phyloP scores from a whole-genome alignment of 2,888 invertebrate genomes.

The Platycheirus albimanus region DNA sequence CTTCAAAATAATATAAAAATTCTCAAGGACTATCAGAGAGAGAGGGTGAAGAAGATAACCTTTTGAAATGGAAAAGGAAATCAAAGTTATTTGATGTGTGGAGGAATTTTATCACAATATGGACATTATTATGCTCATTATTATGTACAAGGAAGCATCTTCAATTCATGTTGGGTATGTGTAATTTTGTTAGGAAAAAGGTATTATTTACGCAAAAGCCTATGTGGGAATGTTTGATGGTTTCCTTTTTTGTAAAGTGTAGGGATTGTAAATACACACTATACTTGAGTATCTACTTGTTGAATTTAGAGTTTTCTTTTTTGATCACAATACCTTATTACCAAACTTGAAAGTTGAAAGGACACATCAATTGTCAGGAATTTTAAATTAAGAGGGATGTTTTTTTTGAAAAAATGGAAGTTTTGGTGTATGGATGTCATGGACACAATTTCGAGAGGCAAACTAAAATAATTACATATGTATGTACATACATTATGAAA shows the following conservation, averaged over 20 bases:
- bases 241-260: not conserved
- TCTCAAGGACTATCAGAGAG: not conserved
- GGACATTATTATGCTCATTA: not conserved
- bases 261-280: not conserved
- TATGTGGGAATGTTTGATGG: not conserved
- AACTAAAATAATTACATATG: too few species aligned
- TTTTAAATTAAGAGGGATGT: too few species aligned
- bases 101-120: not conserved
- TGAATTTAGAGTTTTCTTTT: not conserved
- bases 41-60: not conserved
- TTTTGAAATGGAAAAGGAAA: not conserved
- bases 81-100: slow-evolving; percentile 1
- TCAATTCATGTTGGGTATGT: slow-evolving; percentile 3
- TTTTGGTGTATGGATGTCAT: too few species aligned
- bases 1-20: not conserved
- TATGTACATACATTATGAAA: too few species aligned
- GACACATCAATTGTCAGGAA: too few species aligned
- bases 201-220: not conserved
- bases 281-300: not conserved
- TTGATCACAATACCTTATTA: not conserved
- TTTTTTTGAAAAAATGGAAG: too few species aligned
- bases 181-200: slow-evolving; percentile 14
- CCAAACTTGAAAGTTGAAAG: not conserved
- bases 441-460: too few species aligned
- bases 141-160: slow-evolving; percentile 4